Evolutionary conservation across 1,140 invertebrate species (phyloP).

Genomic region (Drosophila varians): DNA sequence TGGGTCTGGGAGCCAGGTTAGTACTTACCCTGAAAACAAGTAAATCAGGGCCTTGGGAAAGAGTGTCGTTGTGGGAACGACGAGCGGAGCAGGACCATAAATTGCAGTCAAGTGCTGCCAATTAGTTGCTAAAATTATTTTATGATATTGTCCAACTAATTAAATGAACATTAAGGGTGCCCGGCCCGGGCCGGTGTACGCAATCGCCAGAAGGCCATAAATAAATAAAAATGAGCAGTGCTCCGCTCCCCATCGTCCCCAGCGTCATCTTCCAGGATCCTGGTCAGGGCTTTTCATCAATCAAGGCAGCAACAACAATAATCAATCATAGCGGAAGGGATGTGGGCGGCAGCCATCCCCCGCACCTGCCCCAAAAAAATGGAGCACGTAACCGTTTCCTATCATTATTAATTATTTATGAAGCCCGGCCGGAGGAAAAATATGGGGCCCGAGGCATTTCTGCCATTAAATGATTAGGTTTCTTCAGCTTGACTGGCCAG

Average conservation of each 20-base stretch:
- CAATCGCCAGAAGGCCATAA: constrained; percentile 10
- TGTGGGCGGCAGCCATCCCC: not conserved
- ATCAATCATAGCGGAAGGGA: constrained; percentile 61
- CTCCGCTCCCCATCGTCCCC: not conserved
- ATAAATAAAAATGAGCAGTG: constrained; percentile 15
- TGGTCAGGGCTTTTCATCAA: constrained; percentile 58
- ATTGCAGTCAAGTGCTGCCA: constrained; percentile 80
- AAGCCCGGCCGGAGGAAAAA: not conserved
- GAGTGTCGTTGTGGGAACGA: not conserved
- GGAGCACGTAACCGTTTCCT: constrained; percentile 50
- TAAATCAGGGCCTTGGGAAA: not conserved
- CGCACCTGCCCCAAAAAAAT: constrained; percentile 36
- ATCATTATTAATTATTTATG: constrained; percentile 80
- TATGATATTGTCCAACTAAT: constrained; percentile 75
- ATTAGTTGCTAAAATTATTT: constrained; percentile 79
- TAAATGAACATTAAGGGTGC: constrained; percentile 52
- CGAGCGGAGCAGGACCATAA: constrained; percentile 56
- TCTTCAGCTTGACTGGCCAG: constrained; percentile 19
- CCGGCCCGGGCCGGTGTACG: not conserved
- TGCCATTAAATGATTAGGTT: constrained; percentile 71
- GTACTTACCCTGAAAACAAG: not conserved
- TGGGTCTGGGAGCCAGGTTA: no score
- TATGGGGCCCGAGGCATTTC: constrained; percentile 4
- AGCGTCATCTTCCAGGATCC: constrained; percentile 5
- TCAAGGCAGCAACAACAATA: constrained; percentile 53